Percentiles rank a stretch among this genome's conserved stretches.
phyloP scores from a whole-genome alignment of 2,888 invertebrate species.

The Linyphia triangularis region DNA sequence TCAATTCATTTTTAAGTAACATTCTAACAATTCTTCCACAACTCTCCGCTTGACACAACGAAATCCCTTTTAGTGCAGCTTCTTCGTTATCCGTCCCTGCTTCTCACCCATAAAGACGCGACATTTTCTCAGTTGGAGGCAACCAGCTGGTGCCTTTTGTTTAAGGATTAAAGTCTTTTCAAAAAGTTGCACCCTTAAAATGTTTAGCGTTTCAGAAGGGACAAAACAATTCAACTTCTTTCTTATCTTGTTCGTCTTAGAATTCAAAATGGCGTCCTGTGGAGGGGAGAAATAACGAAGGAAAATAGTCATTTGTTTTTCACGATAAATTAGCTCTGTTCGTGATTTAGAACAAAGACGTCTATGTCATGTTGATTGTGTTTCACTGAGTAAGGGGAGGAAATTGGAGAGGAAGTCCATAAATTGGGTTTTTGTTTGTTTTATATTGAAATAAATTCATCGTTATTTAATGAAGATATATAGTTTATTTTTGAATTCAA shows the following conservation, averaged over 20 bases:
- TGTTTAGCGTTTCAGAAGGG: background rate
- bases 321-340: background rate
- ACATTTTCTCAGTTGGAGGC: background rate
- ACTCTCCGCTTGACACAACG: background rate
- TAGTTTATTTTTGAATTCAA: no score
- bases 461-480: no score
- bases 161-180: conserved; percentile 1
- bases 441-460: no score
- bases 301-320: background rate
- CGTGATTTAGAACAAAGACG: background rate
- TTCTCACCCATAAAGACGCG: background rate
- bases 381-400: no score
- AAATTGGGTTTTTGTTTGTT: no score
- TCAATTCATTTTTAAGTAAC: no score
- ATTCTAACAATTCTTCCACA: background rate
- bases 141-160: background rate
- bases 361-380: background rate
- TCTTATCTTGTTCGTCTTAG: no score
- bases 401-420: no score
- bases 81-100: background rate
- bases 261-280: background rate
- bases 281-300: background rate
- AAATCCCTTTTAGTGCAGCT: background rate
- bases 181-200: background rate
- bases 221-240: no score